A percentile compares a stretch with the other conserved stretches of the same genome.
Evolutionary conservation across 2,888 invertebrate genomes (phyloP).

Genomic region (Folsomia manolachei): DNA sequence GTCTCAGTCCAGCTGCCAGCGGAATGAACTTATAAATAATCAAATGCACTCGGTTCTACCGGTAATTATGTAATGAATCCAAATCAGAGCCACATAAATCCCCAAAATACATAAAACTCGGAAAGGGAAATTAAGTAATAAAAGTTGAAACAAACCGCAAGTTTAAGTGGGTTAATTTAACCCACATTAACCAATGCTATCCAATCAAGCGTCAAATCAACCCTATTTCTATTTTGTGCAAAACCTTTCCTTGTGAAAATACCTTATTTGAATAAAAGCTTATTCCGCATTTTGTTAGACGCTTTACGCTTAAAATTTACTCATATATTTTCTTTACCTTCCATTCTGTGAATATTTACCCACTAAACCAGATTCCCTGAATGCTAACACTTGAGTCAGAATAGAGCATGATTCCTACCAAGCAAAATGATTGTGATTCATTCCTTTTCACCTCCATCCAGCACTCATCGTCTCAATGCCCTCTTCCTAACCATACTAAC

Average conservation of each 20-base stretch:
- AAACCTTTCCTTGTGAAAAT: too few relatives aligned
- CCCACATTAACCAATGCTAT: too few relatives aligned
- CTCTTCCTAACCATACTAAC: too few relatives aligned
- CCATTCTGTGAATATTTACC: too few relatives aligned
- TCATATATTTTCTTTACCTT: too few relatives aligned
- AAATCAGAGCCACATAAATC: not conserved
- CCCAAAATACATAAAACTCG: not conserved
- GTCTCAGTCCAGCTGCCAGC: too few relatives aligned
- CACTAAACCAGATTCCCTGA: too few relatives aligned
- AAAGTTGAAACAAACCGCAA: not conserved
- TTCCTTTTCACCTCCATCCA: not conserved
- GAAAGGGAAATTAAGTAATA: not conserved
- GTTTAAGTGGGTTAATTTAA: not conserved
- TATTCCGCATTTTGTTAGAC: not conserved
- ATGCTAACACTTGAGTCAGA: too few relatives aligned
- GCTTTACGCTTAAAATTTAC: too few relatives aligned
- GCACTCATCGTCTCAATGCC: not conserved
- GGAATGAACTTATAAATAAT: not conserved
- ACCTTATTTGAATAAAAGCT: not conserved
- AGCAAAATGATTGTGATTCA: not conserved
- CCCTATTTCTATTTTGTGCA: too few relatives aligned
- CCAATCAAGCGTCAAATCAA: too few relatives aligned
- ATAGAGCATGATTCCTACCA: not conserved
- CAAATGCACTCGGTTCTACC: not conserved
- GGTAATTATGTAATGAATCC: not conserved